Conservation (phyloP, 2,797 vertebrate species). For the Aldrovandia affinis region DNA sequence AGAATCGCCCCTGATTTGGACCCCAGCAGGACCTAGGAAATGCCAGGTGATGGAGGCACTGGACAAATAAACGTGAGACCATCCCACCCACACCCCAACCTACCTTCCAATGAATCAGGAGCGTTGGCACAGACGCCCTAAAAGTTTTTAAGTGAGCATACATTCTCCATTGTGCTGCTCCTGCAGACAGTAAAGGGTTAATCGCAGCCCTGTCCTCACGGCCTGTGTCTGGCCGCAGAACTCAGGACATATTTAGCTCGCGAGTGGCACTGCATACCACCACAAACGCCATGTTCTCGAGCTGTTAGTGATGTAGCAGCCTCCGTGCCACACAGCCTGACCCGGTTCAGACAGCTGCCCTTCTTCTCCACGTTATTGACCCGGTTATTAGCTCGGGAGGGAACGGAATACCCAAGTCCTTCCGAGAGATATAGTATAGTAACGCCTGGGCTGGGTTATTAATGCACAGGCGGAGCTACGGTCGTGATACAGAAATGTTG, state of each 20-base stretch:
- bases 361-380: not conserved
- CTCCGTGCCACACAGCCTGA: not conserved
- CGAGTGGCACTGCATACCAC: not conserved
- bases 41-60: constrained; percentile 27
- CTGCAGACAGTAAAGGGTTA: constrained; percentile 10
- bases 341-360: not conserved
- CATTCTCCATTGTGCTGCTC: constrained; percentile 4
- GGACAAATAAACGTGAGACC: constrained; percentile 24
- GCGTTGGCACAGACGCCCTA: constrained; percentile 9
- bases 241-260: not conserved
- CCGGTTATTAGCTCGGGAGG: not conserved
- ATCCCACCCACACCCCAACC: not conserved
- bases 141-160: constrained; percentile 22
- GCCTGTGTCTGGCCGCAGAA: not conserved
- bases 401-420: not conserved
- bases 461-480: not conserved
- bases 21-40: constrained; percentile 16
- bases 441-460: not conserved
- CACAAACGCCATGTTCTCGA: not conserved
- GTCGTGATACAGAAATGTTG: not conserved
- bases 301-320: constrained; percentile 4
- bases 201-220: not conserved
- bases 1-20: too few relatives aligned
- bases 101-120: constrained; percentile 6
- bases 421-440: not conserved